A percentile compares a stretch with the other conserved stretches of the same genome.
phyloP scores from a whole-genome alignment of 2,797 vertebrate species.

The Danio choprae region DNA sequence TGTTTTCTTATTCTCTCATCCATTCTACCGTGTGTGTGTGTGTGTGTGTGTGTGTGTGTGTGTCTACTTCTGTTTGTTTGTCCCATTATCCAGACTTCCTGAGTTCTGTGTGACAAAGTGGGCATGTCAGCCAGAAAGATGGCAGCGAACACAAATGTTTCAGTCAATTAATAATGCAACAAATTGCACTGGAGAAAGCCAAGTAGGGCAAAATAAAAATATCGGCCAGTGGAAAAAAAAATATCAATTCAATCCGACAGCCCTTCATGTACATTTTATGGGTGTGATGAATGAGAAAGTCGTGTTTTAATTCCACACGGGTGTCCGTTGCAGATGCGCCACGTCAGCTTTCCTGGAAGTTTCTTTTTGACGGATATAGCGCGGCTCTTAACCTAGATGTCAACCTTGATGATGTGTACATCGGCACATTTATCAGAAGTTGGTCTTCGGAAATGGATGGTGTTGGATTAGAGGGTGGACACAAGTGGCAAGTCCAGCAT shows the following conservation, averaged over 20 bases:
- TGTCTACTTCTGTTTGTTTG: constrained; percentile 30
- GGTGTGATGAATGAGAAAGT: constrained; percentile 50
- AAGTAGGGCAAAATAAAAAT: constrained; percentile 64
- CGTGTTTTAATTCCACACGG: constrained; percentile 33
- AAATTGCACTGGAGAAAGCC: constrained; percentile 75
- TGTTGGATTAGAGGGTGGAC: constrained; percentile 25
- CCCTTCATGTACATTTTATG: constrained; percentile 37
- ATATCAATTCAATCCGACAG: constrained; percentile 44
- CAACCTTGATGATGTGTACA: constrained; percentile 31
- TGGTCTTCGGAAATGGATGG: background rate
- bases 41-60: background rate
- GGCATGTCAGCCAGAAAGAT: constrained; percentile 59
- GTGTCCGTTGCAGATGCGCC: constrained; percentile 10
- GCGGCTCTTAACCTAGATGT: constrained; percentile 46
- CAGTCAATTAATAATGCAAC: constrained; percentile 77
- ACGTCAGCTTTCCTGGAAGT: constrained; percentile 8
- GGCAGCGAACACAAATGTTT: constrained; percentile 70
- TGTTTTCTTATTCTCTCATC: constrained; percentile 27
- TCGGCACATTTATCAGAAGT: constrained; percentile 36
- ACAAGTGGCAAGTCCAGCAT: constrained; percentile 26
- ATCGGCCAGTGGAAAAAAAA: constrained; percentile 35
- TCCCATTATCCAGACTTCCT: constrained; percentile 50
- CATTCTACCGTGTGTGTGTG: background rate
- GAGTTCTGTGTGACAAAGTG: constrained; percentile 51
- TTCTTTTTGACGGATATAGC: constrained; percentile 20